Base-by-base conservation (phyloP, 2,888 invertebrate species). In the Euproctis similis region DNA sequence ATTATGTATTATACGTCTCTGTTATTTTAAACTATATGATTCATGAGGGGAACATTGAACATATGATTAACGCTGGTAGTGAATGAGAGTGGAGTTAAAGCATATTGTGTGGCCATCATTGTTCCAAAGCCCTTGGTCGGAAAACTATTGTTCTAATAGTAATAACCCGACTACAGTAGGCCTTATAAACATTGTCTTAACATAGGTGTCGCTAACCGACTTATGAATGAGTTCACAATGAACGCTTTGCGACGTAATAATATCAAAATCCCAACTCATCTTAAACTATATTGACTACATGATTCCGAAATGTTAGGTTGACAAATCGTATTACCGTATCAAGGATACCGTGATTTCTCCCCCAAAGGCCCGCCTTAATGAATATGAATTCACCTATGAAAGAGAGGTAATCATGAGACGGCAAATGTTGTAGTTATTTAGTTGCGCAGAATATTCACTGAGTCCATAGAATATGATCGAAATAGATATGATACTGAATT, bases 111-210 rank as follows among this genome's bases (percentile, higher is more conserved):
- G n/a, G n/a, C n/a, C n/a, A n/a, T n/a, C n/a, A n/a, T n/a, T n/a
- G n/a, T n/a, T n/a, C n/a, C n/a, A n/a, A n/a, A n/a, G n/a, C n/a
- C n/a, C n/a, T n/a, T n/a, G n/a, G 65, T 64, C 73, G 71, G 68
- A 67, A 67, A 64, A 69, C 62, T 77, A 75, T 78, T 80, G 76
- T 80, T 73, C 67, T 53, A 60, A 48, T 48, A 55, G 67, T n/a
- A n/a, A n/a, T n/a, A n/a, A n/a, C n/a, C n/a, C n/a, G n/a, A n/a
- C n/a, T n/a, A 39, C 34, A 29, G 37, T 36, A 39, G 57, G 55
- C 51, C 60, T 68, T 65, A n/a, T n/a, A n/a, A n/a, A 75, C 68
- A 76, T 71, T 75, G 77, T 77, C 73, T 72, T 68, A 74, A 76
- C 74, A 75, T 72, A 77, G 64, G 63, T 73, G 69, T 71, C 69